Base-by-base conservation (phyloP, 2,113 vertebrate genomes). In the Leptobrachium leishanense region DNA sequence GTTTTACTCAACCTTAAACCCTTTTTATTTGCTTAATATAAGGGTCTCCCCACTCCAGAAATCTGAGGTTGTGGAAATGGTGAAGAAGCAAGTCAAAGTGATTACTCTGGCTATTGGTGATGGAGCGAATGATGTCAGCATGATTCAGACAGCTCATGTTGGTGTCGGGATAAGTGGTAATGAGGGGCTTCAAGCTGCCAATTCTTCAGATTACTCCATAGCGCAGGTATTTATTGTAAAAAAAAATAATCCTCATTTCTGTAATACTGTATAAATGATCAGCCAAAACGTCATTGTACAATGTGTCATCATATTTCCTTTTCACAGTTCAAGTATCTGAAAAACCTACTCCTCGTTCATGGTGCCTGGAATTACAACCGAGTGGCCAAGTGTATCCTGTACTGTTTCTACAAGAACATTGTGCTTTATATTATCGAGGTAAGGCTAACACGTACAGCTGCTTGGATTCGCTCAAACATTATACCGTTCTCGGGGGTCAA, bases 381-480 rank as follows among this genome's bases (percentile, higher is more conserved):
- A 68, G 95, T 99, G 78, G 93, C 97, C 87, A 99, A 99, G 89
- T 99, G 98, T 86, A 98, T 99, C 90, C 89, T 99, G 42, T 99
- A 99, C 87, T 99, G 97, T 85, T 99, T 99, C 92, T 99, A 99
- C 92, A 99, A 99, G 91, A 99, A 99, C 81, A 98, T 99, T 63
- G 98, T 99, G 83, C 95, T 99, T 69, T 99, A 99, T 85, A 99
- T 99, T 81, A 99, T 99, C 0, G 98, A 99, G 96, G 98, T 99
- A 93, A 92, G 79, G 55, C 0, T 40, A 39, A 50, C 46, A 50
- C 20, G 20, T 31, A 31, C 20, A 31, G 20, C 20, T 31, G 20
- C 20, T 31, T 31, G 20, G 20, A 31, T 31, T 31, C 20, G 20
- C 20, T 31, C 20, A 31, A 31, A 31, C 20, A 31, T 31, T 31